These are phyloP conservation scores for Megalurothrips usitatus DNA, from an alignment of 2,888 invertebrate species.

Conservation along the genomic window DNA sequence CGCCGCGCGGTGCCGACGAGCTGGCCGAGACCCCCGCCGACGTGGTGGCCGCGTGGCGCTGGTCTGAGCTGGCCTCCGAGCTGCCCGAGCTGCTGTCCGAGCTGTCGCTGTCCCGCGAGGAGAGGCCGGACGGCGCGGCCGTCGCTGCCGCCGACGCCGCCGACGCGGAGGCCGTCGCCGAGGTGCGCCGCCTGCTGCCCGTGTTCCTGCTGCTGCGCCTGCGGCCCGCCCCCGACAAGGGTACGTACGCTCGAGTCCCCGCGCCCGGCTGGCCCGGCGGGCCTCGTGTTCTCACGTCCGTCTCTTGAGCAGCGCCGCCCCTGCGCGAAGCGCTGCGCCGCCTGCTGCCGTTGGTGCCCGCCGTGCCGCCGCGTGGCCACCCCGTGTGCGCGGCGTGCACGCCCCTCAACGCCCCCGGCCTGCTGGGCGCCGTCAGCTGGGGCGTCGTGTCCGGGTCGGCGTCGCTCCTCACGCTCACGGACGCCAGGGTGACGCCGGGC, in stretches of 20 bases:
- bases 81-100: slow-evolving; percentile 29
- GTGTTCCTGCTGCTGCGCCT: slow-evolving; percentile 31
- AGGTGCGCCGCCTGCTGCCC: slow-evolving; percentile 31
- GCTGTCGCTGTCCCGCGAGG: neutral
- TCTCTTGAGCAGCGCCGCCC: neutral
- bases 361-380: neutral
- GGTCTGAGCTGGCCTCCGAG: slow-evolving; percentile 29
- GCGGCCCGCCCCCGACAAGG: neutral
- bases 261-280: neutral
- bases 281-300: neutral
- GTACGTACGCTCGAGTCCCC: neutral
- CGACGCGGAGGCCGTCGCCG: neutral
- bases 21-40: neutral
- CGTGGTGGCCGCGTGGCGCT: slow-evolving; percentile 32
- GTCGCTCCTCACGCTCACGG: slow-evolving; percentile 35
- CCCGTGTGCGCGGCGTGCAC: neutral
- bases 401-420: slow-evolving; percentile 22
- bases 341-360: neutral
- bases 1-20: neutral
- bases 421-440: slow-evolving; percentile 35
- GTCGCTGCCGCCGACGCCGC: neutral
- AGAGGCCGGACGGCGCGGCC: neutral
- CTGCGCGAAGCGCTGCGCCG: neutral
- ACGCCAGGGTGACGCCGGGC: slow-evolving; percentile 35
- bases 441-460: slow-evolving; percentile 36